phyloP scores from a whole-genome alignment of 2,113 vertebrate genomes.

The Carollia perspicillata region DNA sequence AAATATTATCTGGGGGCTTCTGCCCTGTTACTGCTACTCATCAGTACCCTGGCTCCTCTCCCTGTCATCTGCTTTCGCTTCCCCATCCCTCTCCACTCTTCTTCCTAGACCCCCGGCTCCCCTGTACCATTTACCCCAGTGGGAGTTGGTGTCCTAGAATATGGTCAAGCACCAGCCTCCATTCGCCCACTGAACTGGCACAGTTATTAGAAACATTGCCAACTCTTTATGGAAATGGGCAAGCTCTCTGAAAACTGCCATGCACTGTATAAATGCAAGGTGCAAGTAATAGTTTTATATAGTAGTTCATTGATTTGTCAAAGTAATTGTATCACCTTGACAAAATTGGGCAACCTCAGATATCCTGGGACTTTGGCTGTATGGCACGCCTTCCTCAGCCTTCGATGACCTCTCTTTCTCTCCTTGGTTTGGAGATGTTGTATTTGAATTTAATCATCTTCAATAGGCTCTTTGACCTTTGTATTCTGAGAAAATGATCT shows the following conservation, averaged over 20 bases:
- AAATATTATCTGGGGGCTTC: background rate
- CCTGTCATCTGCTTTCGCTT: background rate
- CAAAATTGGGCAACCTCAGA: background rate
- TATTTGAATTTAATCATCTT: background rate
- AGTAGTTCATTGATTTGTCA: conserved; percentile 36
- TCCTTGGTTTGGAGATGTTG: background rate
- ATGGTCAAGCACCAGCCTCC: background rate
- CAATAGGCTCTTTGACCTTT: background rate
- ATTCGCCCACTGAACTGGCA: background rate
- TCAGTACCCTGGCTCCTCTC: background rate
- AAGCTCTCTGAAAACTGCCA: background rate
- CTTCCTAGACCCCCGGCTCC: background rate
- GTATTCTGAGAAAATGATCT: background rate
- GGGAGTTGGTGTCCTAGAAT: background rate
- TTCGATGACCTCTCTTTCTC: background rate
- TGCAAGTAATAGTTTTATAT: conserved; percentile 6
- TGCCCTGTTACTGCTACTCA: background rate
- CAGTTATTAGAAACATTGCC: background rate
- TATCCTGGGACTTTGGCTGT: background rate
- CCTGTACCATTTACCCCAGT: background rate
- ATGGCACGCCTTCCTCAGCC: background rate
- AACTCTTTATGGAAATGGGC: background rate
- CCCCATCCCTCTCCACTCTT: background rate
- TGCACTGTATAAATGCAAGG: background rate
- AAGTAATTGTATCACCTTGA: conserved; percentile 19